Base-by-base conservation (phyloP, 2,888 invertebrate species). In the Drosophila paranaensis region DNA sequence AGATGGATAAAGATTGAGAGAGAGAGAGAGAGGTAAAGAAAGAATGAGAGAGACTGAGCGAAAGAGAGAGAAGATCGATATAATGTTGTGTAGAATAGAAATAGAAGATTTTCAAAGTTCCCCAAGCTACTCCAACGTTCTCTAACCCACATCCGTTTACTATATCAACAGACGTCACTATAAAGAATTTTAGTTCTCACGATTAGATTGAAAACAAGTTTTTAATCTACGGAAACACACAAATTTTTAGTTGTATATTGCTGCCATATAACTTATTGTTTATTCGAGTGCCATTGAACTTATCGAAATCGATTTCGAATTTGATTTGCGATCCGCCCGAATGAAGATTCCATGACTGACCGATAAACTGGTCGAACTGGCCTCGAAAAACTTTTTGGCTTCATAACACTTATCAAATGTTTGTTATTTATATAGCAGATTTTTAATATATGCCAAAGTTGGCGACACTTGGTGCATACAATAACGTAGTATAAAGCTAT, bases 201-300 rank as follows among this genome's bases (percentile, higher is more conserved):
- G 43, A 75, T 57, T 57, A 70, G 48, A 54, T 60, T 30, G 25
- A 48, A 37, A 33, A 11, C 30, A 13, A 25, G 20, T 60, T 60
- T 33, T 13, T 42, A 40, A 37, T 57, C 14, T 30, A 20, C 2
- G 11, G 4, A 14, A 57, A 20, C 20, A 20, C 20, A 51, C 30
- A 16, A 10, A 35, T 13, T 50, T 30, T 33, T 16, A 0, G 20
- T 6, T 27, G 10, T 48, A 43, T 37, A 46, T 40, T 14, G 27
- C 40, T 2, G 11, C 20, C n/a, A 33, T 58, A 58, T 8, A 73
- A 50, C n/a, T n/a, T 3, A 13, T 20, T 27, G 27, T 48, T 57
- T 48, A 42, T 50, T 74, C 8, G 6, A 54, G 35, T 37, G 11
- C 51, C 14, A 13, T 45, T 72, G 25, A 57, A 11, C 13, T 20